A percentile compares a stretch with the other conserved stretches of the same genome.
Evolutionary conservation across 2,888 invertebrate genomes (phyloP).

Genomic region (Acleris literana): DNA sequence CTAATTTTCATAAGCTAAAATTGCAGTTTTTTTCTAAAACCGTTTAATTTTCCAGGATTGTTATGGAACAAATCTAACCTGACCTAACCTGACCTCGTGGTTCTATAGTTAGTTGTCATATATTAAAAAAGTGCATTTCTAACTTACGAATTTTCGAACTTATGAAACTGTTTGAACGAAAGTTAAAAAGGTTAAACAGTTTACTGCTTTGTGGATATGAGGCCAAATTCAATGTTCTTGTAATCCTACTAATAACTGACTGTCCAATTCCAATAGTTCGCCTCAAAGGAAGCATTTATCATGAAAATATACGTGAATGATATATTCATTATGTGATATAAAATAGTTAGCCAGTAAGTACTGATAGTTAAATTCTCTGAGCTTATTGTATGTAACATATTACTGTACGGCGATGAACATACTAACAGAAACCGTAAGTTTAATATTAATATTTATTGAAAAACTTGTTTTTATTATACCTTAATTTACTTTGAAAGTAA

Average conservation of each 20-base stretch:
- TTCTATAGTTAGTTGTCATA: too few species aligned
- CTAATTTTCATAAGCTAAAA: neutral
- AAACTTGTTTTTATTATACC: constrained; percentile 58
- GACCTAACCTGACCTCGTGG: too few species aligned
- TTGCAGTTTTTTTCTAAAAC: too few species aligned
- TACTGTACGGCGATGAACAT: constrained; percentile 49
- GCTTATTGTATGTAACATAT: constrained; percentile 53
- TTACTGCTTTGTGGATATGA: constrained; percentile 5
- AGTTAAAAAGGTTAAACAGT: neutral
- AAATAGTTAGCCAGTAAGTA: constrained; percentile 69
- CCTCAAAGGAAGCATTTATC: constrained; percentile 60
- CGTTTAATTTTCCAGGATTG: too few species aligned
- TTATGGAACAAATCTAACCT: too few species aligned
- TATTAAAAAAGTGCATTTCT: too few species aligned
- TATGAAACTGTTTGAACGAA: too few species aligned
- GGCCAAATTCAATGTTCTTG: constrained; percentile 4
- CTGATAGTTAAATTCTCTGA: constrained; percentile 54
- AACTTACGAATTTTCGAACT: too few species aligned
- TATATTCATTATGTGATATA: constrained; percentile 76
- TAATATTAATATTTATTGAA: constrained; percentile 68
- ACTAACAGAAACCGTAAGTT: constrained; percentile 58
- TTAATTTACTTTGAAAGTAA: constrained; percentile 59
- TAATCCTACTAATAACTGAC: constrained; percentile 46
- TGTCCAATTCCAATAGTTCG: constrained; percentile 64
- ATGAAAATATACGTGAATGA: constrained; percentile 71